Evolutionary conservation across 2,797 vertebrate species (phyloP).

Genomic region (Tympanoctomys barrerae): DNA sequence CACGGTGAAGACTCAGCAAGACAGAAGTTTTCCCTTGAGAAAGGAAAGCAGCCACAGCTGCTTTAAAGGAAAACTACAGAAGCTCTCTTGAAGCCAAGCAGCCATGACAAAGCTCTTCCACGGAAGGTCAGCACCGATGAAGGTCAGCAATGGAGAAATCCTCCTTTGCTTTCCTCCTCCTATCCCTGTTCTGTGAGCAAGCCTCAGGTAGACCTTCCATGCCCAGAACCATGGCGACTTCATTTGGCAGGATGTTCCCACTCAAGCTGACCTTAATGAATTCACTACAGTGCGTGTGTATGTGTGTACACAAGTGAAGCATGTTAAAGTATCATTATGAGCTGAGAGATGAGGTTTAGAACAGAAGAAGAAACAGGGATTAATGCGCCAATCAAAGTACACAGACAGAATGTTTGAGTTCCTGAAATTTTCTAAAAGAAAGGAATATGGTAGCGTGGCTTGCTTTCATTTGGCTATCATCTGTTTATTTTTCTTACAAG

Average conservation of each 20-base stretch:
- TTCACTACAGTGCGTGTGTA: background rate
- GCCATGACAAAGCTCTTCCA: background rate
- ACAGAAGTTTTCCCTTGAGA: background rate
- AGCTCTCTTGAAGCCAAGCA: background rate
- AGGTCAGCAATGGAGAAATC: background rate
- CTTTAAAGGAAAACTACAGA: background rate
- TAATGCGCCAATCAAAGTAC: background rate
- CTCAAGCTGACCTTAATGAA: background rate
- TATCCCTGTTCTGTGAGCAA: background rate
- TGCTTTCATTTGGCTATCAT: constrained; percentile 43
- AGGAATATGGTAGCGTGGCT: background rate
- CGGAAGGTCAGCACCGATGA: background rate
- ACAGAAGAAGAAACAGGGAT: constrained; percentile 19
- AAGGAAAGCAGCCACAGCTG: background rate
- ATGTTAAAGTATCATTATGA: background rate
- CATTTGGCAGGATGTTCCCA: background rate
- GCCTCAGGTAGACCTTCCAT: background rate
- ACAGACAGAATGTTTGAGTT: background rate
- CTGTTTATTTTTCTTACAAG: constrained; percentile 32
- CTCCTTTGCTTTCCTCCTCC: background rate
- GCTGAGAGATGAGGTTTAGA: background rate
- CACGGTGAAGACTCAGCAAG: no score
- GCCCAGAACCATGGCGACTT: background rate
- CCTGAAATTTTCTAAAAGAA: constrained; percentile 47
- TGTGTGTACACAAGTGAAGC: background rate